Base-by-base conservation (phyloP, 1,140 invertebrate species). In the Sweltsa coloradensis region DNA sequence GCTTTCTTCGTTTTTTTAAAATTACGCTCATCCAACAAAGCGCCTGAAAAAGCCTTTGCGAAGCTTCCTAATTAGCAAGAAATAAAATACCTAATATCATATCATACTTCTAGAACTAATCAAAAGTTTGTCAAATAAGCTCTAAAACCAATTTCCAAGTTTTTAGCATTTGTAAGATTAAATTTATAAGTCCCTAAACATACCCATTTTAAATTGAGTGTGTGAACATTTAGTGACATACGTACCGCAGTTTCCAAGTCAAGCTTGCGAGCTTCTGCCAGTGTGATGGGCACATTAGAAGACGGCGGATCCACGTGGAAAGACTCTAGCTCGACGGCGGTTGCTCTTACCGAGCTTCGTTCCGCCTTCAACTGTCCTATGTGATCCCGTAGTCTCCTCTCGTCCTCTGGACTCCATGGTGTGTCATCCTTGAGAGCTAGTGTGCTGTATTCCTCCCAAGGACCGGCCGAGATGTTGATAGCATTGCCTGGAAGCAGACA, bases 191-290 rank as follows among this genome's bases (percentile, higher is more conserved):
- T n/a, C n/a, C n/a, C n/a, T n/a, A n/a, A n/a, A n/a, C n/a, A n/a
- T n/a, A n/a, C n/a, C n/a, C n/a, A n/a, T n/a, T n/a, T n/a, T n/a
- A n/a, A n/a, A n/a, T n/a, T n/a, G n/a, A n/a, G n/a, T n/a, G n/a
- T n/a, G n/a, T n/a, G n/a, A n/a, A n/a, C n/a, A n/a, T n/a, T n/a
- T n/a, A n/a, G n/a, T n/a, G n/a, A n/a, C 77, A 89, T 83, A 31
- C 86, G 69, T 3, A 90, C 85, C n/a, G 85, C 85, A 54, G 83
- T 85, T 63, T 90, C 86, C 55, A 90, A 70, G 61, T 89, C 85
- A 31, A 83, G 66, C 62, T 83, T 80, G 52, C 82, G 73, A 7
- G 76, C 72, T 54, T 82, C 76, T 40, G 65, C 57, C 50, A 72
- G 57, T 47, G 71, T 67, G 49, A 73, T 63, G 16, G 72, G 70